Base-by-base conservation (phyloP, 1,140 invertebrate species). In the Scaptomyza montana region DNA sequence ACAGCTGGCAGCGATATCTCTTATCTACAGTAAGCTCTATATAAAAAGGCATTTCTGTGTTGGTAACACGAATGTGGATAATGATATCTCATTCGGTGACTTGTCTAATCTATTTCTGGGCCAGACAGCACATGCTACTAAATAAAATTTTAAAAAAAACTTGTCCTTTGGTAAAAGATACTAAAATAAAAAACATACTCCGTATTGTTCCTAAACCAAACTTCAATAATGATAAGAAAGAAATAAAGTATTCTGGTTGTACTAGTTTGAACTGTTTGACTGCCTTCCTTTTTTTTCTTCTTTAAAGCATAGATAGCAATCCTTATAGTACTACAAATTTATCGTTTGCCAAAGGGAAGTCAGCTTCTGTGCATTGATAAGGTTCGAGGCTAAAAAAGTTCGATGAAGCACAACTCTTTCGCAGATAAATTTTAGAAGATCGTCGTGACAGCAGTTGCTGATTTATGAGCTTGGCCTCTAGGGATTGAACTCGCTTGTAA, bases 31-130 rank as follows among this genome's bases (percentile, higher is more conserved):
- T 60, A 19, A 33, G 50, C 49, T 25, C n/a, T 21, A 60, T 54
- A 69, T 54, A 68, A 61, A 61, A 61, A 50, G 65, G 39, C 56
- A 61, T 54, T 54, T 57, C 30, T 62, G 51, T 62, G 47, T 60
- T 43, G 41, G 19, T 60, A 45, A 50, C 53, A 57, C 47, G 16
- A 33, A 36, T 68, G 16, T 69, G 66, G 66, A 69, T 62, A 69
- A 54, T 69, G 57, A 69, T 69, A 69, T 69, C 66, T 45, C 66
- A 49, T 69, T 61, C 51, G 56, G 65, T 57, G 47, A 67, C 47
- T 67, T 69, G 66, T 69, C 66, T 69, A 69, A 62, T 59, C 56
- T 59, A 59, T 47, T 59, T 45, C 56, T 33, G n/a, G 56, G 43
- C 56, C 25, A 59, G 3, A 16, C 28, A 28, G 25, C 43, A 10